phyloP scores from a whole-genome alignment of 2,797 vertebrate genomes.

The Schizopygopsis malacanthus region DNA sequence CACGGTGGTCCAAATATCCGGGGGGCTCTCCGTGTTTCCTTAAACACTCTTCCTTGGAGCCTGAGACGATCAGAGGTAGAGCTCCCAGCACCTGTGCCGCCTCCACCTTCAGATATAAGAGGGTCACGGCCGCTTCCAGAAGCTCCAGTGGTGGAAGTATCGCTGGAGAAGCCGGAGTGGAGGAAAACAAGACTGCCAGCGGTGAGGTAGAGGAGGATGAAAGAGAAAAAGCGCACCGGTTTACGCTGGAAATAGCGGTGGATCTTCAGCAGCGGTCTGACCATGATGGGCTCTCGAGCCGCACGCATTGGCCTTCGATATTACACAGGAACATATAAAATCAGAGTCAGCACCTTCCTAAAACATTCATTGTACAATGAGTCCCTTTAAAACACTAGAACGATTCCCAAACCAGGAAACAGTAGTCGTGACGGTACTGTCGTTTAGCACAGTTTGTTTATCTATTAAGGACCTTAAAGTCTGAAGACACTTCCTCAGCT shows the following conservation, averaged over 20 bases:
- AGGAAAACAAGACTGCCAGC: constrained; percentile 94
- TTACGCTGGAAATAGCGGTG: constrained; percentile 92
- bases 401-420: not conserved
- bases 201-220: constrained; percentile 92
- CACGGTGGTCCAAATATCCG: constrained; percentile 82
- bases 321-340: constrained; percentile 48
- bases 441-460: not conserved
- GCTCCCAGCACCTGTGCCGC: constrained; percentile 52
- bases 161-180: constrained; percentile 85
- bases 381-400: not conserved
- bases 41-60: constrained; percentile 80
- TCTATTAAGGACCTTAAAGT: constrained; percentile 29
- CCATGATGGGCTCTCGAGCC: constrained; percentile 77
- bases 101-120: constrained; percentile 64
- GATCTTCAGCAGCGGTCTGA: constrained; percentile 90
- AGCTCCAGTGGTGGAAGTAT: constrained; percentile 67
- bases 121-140: constrained; percentile 61
- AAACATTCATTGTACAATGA: not conserved
- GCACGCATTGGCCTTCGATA: constrained; percentile 23
- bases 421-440: not conserved
- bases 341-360: not conserved
- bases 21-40: constrained; percentile 69
- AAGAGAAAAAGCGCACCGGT: constrained; percentile 91
- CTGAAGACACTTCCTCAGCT: constrained; percentile 17
- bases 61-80: constrained; percentile 71